These are phyloP conservation scores for Eristalis pertinax DNA, from an alignment of 2,888 invertebrate species.

Conservation along the genomic window DNA sequence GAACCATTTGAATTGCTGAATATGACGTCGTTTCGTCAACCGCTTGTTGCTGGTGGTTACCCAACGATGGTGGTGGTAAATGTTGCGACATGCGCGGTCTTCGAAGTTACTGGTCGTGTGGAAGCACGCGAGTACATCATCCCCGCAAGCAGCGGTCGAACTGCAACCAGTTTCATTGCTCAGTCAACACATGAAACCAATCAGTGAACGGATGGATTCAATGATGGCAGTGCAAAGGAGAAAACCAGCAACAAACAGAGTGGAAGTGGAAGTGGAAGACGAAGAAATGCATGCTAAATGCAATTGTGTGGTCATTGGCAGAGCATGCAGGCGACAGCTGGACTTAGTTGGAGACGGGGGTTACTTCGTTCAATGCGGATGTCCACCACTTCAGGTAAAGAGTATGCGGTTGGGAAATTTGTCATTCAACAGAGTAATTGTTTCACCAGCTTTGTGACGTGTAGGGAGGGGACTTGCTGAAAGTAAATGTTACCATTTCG, in stretches of 20 bases:
- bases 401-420: no score
- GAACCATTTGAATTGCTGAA: conserved; percentile 12
- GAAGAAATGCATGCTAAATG: neutral
- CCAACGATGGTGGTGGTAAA: neutral
- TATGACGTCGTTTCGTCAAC: conserved; percentile 1
- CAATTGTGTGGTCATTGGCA: conserved; percentile 1
- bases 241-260: neutral
- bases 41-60: conserved; percentile 4
- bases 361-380: no score
- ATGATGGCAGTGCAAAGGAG: neutral
- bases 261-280: neutral
- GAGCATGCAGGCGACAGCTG: neutral
- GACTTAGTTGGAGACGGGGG: neutral
- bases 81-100: conserved; percentile 37
- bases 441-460: no score
- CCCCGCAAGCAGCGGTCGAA: conserved; percentile 11
- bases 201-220: neutral
- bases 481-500: no score
- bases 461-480: no score
- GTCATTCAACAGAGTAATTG: no score
- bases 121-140: neutral
- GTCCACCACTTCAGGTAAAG: no score
- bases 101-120: neutral
- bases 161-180: conserved; percentile 27
- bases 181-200: conserved; percentile 10